Base-by-base conservation (phyloP, 2,797 vertebrate species). In the Aythya fuligula region DNA sequence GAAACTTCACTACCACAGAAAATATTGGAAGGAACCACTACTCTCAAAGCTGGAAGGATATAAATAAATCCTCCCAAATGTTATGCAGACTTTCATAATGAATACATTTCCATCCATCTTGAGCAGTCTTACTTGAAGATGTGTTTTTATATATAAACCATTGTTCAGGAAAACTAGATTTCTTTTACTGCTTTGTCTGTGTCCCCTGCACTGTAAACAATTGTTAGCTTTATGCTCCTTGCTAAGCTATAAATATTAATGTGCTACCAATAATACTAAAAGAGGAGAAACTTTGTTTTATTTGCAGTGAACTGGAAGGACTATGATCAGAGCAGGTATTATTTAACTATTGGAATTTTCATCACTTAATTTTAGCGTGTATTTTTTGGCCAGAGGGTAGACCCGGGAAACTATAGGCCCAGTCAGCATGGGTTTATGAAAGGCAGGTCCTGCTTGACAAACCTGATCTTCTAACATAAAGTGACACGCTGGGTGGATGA, bases 181-280 rank as follows among this genome's bases (percentile, higher is more conserved):
- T 77, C 45, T 95, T 95, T 96, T 89, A 79, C 75, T 93, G 84
- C 57, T 76, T 72, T 95, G 87, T 95, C 39, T 95, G 9, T 94
- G 71, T 85, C 60, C 75, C 32, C 51, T 95, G 36, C 89, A 96
- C 54, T 30, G 14, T 93, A 94, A 73, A 54, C 76, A 96, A 58
- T 89, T 91, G 43, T 87, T 95, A 92, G 75, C 43, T 92, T 43
- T 89, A 43, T 90, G 62, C 79, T 97, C n/a, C 82, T 90, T 97
- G 73, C 60, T 84, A 89, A 91, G 51, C 41, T 64, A 73, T 94
- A 89, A 91, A 96, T 97, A 90, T 96, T 95, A 95, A 95, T 96
- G 30, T 81, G 32, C 51, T 94, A 65, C 60, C 87, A 67, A 62
- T 61, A 62, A 77, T 86, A 84, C 69, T 94, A 94, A 82, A 49